Evolutionary conservation across 2,113 vertebrate genomes (phyloP).

Genomic region (Sinosuthora webbiana): DNA sequence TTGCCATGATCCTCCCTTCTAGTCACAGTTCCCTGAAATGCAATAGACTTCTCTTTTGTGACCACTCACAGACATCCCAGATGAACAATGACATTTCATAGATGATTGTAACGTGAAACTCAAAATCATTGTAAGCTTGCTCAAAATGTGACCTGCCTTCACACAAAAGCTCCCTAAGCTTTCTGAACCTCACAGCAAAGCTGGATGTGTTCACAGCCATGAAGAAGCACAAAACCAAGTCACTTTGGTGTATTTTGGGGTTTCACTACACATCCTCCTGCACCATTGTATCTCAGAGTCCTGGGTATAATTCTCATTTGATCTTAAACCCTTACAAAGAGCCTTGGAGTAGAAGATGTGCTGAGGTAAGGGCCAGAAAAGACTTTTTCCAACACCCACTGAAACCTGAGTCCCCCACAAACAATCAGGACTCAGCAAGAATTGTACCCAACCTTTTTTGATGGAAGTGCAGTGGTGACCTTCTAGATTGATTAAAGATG

Average conservation of each 20-base stretch:
- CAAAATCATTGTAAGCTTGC: not conserved
- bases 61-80: not conserved
- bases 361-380: conserved; percentile 27
- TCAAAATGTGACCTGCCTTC: not conserved
- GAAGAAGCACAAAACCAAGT: not conserved
- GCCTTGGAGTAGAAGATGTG: not conserved
- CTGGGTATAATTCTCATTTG: not conserved
- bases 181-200: not conserved
- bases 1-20: not conserved
- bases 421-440: conserved; percentile 46
- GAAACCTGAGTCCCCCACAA: conserved; percentile 39
- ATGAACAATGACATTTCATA: not conserved
- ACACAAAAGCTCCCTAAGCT: not conserved
- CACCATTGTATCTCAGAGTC: not conserved
- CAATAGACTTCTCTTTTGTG: not conserved
- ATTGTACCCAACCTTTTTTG: conserved; percentile 31
- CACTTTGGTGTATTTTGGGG: not conserved
- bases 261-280: not conserved
- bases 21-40: not conserved
- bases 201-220: not conserved
- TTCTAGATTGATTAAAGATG: conserved; percentile 48
- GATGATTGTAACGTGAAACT: not conserved
- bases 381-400: not conserved
- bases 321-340: not conserved
- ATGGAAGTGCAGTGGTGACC: conserved; percentile 6